phyloP scores from a whole-genome alignment of 1,140 invertebrate species.

The Drosophila aff. region DNA sequence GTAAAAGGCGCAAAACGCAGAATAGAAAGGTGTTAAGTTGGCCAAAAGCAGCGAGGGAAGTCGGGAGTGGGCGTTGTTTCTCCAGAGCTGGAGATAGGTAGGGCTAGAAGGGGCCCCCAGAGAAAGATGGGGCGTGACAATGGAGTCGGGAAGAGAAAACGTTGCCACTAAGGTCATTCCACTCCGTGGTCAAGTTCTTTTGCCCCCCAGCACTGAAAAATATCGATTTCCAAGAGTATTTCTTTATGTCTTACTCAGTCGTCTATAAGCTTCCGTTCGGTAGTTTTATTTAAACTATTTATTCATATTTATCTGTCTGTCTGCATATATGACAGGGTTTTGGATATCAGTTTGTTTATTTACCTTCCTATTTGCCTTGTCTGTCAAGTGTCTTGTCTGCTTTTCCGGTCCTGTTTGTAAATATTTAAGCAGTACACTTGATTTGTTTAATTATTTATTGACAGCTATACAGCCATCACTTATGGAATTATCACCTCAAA shows the following conservation, averaged over 20 bases:
- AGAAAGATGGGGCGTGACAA: conserved; percentile 53
- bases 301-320: conserved; percentile 15
- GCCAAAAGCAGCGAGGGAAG: conserved; percentile 23
- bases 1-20: conserved; percentile 64
- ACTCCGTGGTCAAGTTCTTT: conserved; percentile 52
- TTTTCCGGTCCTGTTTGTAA: conserved; percentile 9
- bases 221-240: conserved; percentile 19
- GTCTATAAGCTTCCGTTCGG: conserved; percentile 27
- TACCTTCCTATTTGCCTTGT: conserved; percentile 3
- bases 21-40: conserved; percentile 83
- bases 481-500: neutral
- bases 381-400: conserved; percentile 7
- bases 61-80: conserved; percentile 54
- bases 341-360: conserved; percentile 15
- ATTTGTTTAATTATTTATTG: conserved; percentile 13
- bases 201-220: neutral
- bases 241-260: conserved; percentile 17
- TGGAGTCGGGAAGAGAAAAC: conserved; percentile 33
- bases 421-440: conserved; percentile 12
- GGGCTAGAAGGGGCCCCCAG: conserved; percentile 43
- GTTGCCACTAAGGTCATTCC: conserved; percentile 70
- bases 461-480: neutral
- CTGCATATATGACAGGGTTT: conserved; percentile 8
- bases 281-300: conserved; percentile 15
- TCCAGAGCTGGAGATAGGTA: conserved; percentile 6